Evolutionary conservation across 1,140 invertebrate species (phyloP).

Genomic region (Drosophila lini): DNA sequence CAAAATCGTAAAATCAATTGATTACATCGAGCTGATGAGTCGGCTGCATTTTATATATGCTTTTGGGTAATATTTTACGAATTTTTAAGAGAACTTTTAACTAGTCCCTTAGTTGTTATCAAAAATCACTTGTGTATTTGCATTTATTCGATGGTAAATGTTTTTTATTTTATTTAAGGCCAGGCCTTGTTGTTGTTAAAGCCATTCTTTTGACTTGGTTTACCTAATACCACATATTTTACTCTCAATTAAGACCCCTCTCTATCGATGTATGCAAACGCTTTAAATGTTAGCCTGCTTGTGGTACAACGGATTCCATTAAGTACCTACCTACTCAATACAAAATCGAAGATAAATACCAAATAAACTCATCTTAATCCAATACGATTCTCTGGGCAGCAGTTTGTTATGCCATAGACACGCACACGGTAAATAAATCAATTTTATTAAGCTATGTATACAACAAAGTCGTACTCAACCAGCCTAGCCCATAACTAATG

Average conservation of each 20-base stretch:
- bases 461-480: conserved; percentile 38
- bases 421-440: conserved; percentile 49
- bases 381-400: conserved; percentile 57
- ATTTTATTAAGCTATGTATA: conserved; percentile 60
- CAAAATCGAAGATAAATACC: conserved; percentile 44
- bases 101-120: conserved; percentile 71
- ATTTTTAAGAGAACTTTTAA: conserved; percentile 48
- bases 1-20: conserved; percentile 57
- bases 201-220: conserved; percentile 38
- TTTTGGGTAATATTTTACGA: conserved; percentile 40
- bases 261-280: conserved; percentile 68
- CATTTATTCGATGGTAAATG: conserved; percentile 44
- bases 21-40: conserved; percentile 27
- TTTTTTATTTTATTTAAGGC: conserved; percentile 60
- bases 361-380: conserved; percentile 47
- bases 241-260: conserved; percentile 25
- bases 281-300: conserved; percentile 82
- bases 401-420: conserved; percentile 67
- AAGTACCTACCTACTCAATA: conserved; percentile 73
- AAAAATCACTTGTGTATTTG: conserved; percentile 16
- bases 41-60: conserved; percentile 34
- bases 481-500: conserved; percentile 71
- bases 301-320: conserved; percentile 75
- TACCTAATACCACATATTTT: conserved; percentile 15
- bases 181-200: conserved; percentile 70